Conservation (phyloP, 2,113 vertebrate genomes). For the Chloropsis hardwickii region DNA sequence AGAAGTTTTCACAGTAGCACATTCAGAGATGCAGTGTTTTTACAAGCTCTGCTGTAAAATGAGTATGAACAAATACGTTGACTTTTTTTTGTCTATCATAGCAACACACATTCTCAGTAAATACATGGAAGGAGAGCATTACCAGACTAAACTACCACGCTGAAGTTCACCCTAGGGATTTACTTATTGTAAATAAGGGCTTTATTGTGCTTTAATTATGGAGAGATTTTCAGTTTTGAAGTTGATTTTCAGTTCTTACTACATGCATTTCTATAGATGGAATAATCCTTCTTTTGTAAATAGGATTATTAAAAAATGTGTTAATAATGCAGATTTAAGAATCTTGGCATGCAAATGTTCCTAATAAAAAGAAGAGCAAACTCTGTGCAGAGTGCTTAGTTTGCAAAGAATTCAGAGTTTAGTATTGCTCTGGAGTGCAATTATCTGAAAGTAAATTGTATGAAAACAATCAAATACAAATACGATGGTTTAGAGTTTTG, state of each 20-base stretch:
- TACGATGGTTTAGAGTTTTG: neutral
- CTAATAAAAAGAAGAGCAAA: neutral
- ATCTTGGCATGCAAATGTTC: neutral
- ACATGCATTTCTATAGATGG: neutral
- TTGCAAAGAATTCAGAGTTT: neutral
- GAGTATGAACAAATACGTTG: neutral
- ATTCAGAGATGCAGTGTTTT: neutral
- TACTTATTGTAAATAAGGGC: neutral
- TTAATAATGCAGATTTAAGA: neutral
- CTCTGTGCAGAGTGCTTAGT: neutral
- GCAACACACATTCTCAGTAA: neutral
- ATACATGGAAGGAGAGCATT: neutral
- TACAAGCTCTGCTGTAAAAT: neutral
- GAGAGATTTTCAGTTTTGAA: neutral
- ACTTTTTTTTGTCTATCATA: neutral
- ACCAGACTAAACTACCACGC: neutral
- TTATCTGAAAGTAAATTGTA: neutral
- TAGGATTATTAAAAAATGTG: neutral
- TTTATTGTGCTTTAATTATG: neutral
- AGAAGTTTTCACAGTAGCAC: neutral
- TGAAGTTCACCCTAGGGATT: neutral
- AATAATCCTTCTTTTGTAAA: neutral
- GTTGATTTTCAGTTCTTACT: neutral
- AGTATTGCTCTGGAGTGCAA: neutral
- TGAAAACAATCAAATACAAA: neutral